Conservation (phyloP, 2,888 invertebrate genomes). For the Lasioglossum calceatum region DNA sequence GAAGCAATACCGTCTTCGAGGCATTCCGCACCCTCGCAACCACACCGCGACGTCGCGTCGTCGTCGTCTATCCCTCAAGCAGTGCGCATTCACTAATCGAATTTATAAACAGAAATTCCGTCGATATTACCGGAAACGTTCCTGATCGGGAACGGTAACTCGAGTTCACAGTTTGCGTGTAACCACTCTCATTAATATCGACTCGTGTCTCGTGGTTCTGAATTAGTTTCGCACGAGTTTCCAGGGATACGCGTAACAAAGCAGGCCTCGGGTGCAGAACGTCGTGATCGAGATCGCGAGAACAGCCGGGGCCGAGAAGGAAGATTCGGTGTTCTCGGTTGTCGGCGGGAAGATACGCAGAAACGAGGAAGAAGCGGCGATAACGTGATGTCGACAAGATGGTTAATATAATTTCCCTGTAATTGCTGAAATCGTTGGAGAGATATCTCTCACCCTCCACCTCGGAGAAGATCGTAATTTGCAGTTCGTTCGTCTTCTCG, state of each 20-base stretch:
- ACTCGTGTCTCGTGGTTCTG: slow-evolving; percentile 78
- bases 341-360: neutral
- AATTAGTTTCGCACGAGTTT: slow-evolving; percentile 79
- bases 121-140: slow-evolving; percentile 30
- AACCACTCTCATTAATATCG: slow-evolving; percentile 68
- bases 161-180: slow-evolving; percentile 3
- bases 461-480: slow-evolving; percentile 54
- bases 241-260: slow-evolving; percentile 66
- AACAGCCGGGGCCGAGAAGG: neutral
- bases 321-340: neutral
- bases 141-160: slow-evolving; percentile 7
- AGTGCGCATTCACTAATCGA: slow-evolving; percentile 10
- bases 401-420: slow-evolving; percentile 77
- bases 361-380: slow-evolving; percentile 22
- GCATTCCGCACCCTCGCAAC: neutral
- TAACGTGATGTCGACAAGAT: slow-evolving; percentile 51
- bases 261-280: slow-evolving; percentile 51
- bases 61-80: slow-evolving; percentile 9
- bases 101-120: slow-evolving; percentile 18
- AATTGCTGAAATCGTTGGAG: slow-evolving; percentile 71
- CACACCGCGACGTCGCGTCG: neutral
- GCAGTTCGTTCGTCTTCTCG: slow-evolving; percentile 56
- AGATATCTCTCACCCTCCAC: neutral
- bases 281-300: slow-evolving; percentile 14
- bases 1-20: neutral